Base-by-base conservation (phyloP, 2,797 vertebrate species). In the Melanogrammus aeglefinus region DNA sequence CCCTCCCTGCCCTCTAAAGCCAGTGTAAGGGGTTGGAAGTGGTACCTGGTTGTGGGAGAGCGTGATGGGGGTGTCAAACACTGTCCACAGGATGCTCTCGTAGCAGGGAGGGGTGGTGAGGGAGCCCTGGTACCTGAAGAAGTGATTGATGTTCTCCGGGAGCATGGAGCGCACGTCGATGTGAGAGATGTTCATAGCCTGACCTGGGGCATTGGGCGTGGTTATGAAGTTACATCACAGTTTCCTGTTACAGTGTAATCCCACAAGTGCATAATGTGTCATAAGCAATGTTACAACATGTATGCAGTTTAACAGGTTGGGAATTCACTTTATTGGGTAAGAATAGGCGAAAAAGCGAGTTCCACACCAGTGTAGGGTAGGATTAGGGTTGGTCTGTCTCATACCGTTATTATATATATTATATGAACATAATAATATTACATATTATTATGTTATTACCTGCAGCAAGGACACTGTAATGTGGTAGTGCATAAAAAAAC, bases 91-190 rank as follows among this genome's bases (percentile, higher is more conserved):
- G 73, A 99, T 96, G 0, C 96, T 97, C 92, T 99, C 95, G 0
- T 92, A 95, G 86, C 98, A 99, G 0, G 98, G 97, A 0, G 98
- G 97, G 0, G 98, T 98, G 63, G 97, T 97, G 75, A 98, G 94
- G 0, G 97, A 99, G 21, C 97, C 97, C 1, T 91, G 31, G 82
- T 99, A 98, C 75, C 93, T 93, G 88, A 95, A 99, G 94, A 96
- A 98, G 57, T 94, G 85, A 0, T 84, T 85, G 6, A 94, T 82
- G 91, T 97, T 93, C 85, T 93, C 88, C 0, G 97, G 96, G 21
- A 99, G 91, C 97, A 99, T 96, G 79, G 95, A 91, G 72, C 88
- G 91, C 76, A 97, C 76, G 0, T 97, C 77, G 10, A 97, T 80
- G 24, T 74, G 87, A 0, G 77, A 79, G 39, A 99, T 93, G 33